phyloP scores from a whole-genome alignment of 2,888 invertebrate genomes.

The Heteromurus nitidus region DNA sequence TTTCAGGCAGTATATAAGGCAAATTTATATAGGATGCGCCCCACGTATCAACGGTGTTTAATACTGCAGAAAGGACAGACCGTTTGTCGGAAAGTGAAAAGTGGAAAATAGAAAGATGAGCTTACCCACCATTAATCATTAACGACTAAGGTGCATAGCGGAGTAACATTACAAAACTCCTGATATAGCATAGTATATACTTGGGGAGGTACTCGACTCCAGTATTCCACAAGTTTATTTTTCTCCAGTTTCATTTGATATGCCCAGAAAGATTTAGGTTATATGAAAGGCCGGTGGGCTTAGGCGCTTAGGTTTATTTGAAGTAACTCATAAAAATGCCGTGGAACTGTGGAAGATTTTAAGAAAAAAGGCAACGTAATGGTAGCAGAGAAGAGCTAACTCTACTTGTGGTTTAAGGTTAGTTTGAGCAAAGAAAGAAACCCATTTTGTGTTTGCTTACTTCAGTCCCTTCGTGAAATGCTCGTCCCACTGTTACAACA shows the following conservation, averaged over 20 bases:
- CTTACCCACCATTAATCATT: slow-evolving; percentile 45
- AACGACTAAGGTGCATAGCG: slow-evolving; percentile 2
- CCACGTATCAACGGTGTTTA: not conserved
- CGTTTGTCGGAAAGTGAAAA: slow-evolving; percentile 55
- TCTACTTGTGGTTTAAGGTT: not conserved
- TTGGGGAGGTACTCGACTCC: not conserved
- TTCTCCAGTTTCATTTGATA: slow-evolving; percentile 7
- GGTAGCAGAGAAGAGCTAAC: not conserved
- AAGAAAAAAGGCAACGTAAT: not conserved
- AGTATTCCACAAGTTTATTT: slow-evolving; percentile 7
- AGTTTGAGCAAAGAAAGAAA: not conserved
- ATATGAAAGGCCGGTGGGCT: slow-evolving; percentile 24
- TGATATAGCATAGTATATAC: not conserved
- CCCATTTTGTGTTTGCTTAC: not conserved
- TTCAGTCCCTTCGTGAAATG: not conserved
- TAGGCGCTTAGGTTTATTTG: slow-evolving; percentile 12
- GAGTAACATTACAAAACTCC: not conserved
- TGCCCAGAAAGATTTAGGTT: slow-evolving; percentile 35
- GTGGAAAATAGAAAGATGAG: slow-evolving; percentile 35
- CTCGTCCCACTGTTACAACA: no score
- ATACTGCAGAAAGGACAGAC: not conserved
- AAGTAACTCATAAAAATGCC: slow-evolving; percentile 41
- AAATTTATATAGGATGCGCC: not conserved
- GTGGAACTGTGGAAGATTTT: not conserved
- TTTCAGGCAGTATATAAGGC: not conserved